Evolutionary conservation across 2,797 vertebrate genomes (phyloP).

Genomic region (Sebastes minor): DNA sequence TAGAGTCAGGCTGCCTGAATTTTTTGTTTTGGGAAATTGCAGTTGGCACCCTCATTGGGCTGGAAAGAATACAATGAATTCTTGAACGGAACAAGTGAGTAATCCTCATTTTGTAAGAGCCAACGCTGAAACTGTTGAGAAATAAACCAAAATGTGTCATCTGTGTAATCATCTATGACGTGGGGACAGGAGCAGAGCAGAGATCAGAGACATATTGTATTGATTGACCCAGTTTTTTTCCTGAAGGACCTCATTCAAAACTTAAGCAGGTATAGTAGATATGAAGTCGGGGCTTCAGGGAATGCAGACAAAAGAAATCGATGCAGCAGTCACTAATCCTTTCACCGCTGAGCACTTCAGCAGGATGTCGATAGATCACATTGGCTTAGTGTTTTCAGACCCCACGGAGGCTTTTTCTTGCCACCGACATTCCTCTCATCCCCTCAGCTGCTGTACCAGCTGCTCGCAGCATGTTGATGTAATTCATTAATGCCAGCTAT

Average conservation of each 20-base stretch:
- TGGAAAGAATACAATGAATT: conserved; percentile 8
- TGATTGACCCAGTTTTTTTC: background rate
- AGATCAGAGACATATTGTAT: background rate
- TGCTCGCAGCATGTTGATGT: conserved; percentile 18
- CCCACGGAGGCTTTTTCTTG: conserved; percentile 6
- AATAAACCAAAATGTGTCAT: background rate
- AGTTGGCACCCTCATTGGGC: conserved; percentile 4
- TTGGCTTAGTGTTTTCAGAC: background rate
- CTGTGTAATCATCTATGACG: background rate
- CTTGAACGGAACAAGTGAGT: conserved; percentile 12
- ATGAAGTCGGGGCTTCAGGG: background rate
- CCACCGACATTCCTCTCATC: conserved; percentile 17
- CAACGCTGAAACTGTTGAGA: background rate
- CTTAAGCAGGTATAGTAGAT: background rate
- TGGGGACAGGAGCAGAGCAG: background rate
- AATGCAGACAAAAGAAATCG: background rate
- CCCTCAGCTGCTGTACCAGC: conserved; percentile 58
- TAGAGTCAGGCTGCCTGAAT: background rate
- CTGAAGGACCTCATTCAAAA: background rate
- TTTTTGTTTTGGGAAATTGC: conserved; percentile 5
- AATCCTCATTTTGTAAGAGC: background rate
- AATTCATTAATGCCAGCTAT: conserved; percentile 32
- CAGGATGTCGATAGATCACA: conserved; percentile 7
- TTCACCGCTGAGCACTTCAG: background rate
- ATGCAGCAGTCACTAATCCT: background rate